These are phyloP conservation scores for Latrodectus geometricus DNA, from an alignment of 1,140 invertebrate species.

Conservation along the genomic window DNA sequence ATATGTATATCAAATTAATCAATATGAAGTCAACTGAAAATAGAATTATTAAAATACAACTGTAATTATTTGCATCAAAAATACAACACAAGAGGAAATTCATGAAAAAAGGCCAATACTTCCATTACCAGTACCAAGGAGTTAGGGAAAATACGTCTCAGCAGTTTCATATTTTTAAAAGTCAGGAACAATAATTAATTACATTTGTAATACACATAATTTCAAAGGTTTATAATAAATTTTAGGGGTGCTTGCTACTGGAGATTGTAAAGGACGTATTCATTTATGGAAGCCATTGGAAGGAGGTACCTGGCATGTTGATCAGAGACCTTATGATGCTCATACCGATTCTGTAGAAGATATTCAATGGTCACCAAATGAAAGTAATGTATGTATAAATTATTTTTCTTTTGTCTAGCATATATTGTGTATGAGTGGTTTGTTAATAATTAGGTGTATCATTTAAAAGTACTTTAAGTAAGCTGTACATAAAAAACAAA, in stretches of 20 bases:
- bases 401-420: background rate
- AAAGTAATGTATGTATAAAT: slow-evolving; percentile 77
- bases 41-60: too few relatives aligned
- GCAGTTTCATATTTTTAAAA: too few relatives aligned
- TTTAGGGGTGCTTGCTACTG: slow-evolving; percentile 82
- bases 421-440: background rate
- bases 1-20: too few relatives aligned
- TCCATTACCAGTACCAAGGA: too few relatives aligned
- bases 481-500: background rate
- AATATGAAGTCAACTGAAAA: too few relatives aligned
- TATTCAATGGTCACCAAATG: slow-evolving; percentile 98
- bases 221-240: too few relatives aligned
- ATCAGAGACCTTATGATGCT: slow-evolving; percentile 86
- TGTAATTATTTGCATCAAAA: too few relatives aligned
- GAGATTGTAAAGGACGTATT: slow-evolving; percentile 91
- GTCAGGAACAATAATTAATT: too few relatives aligned
- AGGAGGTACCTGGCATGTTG: slow-evolving; percentile 78
- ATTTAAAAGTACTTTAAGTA: background rate
- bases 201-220: too few relatives aligned
- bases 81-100: too few relatives aligned
- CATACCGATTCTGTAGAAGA: slow-evolving; percentile 97
- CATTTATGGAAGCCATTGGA: slow-evolving; percentile 90
- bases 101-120: too few relatives aligned
- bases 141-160: too few relatives aligned
- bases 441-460: background rate